These are phyloP conservation scores for Tyrannus savana DNA, from an alignment of 2,113 vertebrate species.

Conservation along the genomic window DNA sequence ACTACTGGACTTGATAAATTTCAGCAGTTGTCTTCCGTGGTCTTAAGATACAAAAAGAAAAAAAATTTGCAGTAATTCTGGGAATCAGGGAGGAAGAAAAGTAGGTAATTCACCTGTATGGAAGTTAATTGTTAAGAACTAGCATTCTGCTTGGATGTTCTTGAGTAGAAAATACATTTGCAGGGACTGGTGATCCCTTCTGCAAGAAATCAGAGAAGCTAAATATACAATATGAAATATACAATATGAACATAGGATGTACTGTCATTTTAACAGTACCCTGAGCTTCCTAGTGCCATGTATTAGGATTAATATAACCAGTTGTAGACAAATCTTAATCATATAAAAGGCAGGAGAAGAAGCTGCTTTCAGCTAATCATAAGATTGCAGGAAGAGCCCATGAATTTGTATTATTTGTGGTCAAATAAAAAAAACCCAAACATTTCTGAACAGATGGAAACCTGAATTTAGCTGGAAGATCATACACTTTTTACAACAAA, in stretches of 20 bases:
- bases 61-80: neutral
- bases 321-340: neutral
- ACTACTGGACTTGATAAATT: neutral
- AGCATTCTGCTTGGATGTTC: neutral
- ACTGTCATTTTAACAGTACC: neutral
- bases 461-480: neutral
- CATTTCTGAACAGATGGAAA: neutral
- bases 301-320: neutral
- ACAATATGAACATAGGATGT: neutral
- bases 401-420: neutral
- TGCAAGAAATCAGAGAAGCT: neutral
- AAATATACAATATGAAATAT: neutral
- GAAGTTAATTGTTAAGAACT: neutral
- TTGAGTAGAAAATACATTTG: neutral
- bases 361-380: neutral
- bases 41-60: neutral
- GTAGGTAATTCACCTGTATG: neutral
- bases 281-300: neutral
- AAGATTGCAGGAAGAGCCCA: neutral
- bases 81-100: neutral
- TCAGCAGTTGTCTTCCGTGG: neutral
- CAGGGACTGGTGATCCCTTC: neutral
- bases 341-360: neutral
- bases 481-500: neutral
- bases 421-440: neutral